Base-by-base conservation (phyloP, 2,113 vertebrate species). In the Pluvialis apricaria region DNA sequence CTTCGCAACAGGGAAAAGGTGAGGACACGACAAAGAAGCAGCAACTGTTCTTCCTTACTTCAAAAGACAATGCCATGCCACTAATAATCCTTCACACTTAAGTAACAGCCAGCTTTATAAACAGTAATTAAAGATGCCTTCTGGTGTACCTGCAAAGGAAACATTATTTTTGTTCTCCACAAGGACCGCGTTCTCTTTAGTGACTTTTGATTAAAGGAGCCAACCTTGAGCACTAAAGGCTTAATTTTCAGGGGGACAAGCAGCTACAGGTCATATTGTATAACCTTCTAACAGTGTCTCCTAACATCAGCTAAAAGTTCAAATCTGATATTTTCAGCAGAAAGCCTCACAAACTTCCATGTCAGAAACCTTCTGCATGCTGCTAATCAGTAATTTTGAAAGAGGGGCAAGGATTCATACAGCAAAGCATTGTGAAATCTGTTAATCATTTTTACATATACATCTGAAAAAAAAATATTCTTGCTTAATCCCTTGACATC, bases 121-220 rank as follows among this genome's bases (percentile, higher is more conserved):
- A 92, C 66, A 84, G 68, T 90, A 95, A 95, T 96, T 96, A 95
- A 72, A 75, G 72, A 20, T 82, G 70, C 77, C 93, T 92, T 51
- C 90, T 93, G 79, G 57, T 83, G 44, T 82, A 91, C 80, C 94
- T 95, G 87, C 68, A 34, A 92, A 89, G 64, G 84, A 84, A 94
- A 90, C 36, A 29, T 22, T 28, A 75, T 44, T 92, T 88, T 86
- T 1, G 0, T 34, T 89, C 80, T 96, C 80, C 72, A 95, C 75
- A 76, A 95, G 89, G 92, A 85, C 58, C 44, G 19, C 22, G 70
- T 76, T 85, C 94, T 77, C 73, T 82, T 85, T 51, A 62, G 92
- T 70, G 78, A 72, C 54, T 91, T 94, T 44, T 82, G 66, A 92
- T 87, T 86, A 94, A 94, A 89, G 94, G 45, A 79, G 32, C 32